These are phyloP conservation scores for Synanthedon andrenaeformis DNA, from an alignment of 2,888 invertebrate genomes.

Conservation along the genomic window DNA sequence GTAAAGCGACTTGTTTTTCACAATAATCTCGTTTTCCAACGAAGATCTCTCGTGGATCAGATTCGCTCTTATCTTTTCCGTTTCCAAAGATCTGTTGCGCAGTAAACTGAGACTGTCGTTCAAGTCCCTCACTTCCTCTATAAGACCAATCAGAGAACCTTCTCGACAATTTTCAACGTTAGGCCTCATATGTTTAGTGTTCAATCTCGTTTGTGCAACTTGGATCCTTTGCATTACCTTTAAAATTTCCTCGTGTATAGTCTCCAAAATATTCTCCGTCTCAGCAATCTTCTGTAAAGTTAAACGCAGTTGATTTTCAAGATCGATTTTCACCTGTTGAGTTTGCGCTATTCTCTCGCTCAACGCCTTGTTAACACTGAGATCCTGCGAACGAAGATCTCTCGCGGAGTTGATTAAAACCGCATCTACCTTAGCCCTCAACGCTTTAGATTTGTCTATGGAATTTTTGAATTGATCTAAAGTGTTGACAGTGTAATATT, in stretches of 20 bases:
- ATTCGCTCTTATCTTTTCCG: slow-evolving; percentile 46
- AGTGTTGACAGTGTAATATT: slow-evolving; percentile 81
- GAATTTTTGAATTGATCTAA: slow-evolving; percentile 80
- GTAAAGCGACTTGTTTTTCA: slow-evolving; percentile 53
- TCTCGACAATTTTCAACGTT: slow-evolving; percentile 59
- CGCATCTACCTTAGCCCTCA: slow-evolving; percentile 79
- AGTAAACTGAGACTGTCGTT: slow-evolving; percentile 53
- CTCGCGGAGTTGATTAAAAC: slow-evolving; percentile 80
- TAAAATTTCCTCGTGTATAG: slow-evolving; percentile 49
- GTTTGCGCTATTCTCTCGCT: slow-evolving; percentile 79
- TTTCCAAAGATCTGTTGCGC: slow-evolving; percentile 45
- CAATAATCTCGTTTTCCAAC: slow-evolving; percentile 55
- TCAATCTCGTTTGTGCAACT: slow-evolving; percentile 56
- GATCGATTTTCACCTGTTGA: slow-evolving; percentile 77
- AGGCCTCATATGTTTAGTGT: slow-evolving; percentile 48
- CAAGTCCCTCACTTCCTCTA: slow-evolving; percentile 54
- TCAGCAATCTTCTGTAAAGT: slow-evolving; percentile 51
- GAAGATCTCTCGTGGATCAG: slow-evolving; percentile 50
- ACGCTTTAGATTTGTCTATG: slow-evolving; percentile 75
- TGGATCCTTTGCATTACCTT: slow-evolving; percentile 53
- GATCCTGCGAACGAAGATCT: slow-evolving; percentile 85
- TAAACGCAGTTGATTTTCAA: slow-evolving; percentile 77
- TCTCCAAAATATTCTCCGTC: slow-evolving; percentile 52
- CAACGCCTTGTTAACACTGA: slow-evolving; percentile 80
- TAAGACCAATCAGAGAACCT: slow-evolving; percentile 47